These are phyloP conservation scores for Drosophila buzzatii DNA, from an alignment of 2,888 invertebrate species.

Conservation along the genomic window DNA sequence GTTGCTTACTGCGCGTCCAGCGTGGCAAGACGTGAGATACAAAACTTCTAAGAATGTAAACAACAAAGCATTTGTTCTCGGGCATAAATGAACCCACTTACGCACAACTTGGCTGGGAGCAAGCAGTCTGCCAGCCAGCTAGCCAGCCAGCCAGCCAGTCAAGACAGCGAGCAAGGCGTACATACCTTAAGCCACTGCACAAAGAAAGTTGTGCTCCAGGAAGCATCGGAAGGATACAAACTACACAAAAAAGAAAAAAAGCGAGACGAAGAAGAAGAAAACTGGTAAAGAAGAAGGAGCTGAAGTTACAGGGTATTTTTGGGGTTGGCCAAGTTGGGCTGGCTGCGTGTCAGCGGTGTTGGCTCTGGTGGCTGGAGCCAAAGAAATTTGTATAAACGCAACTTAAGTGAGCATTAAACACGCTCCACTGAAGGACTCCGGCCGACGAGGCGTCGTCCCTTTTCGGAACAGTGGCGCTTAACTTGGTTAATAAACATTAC, in stretches of 20 bases:
- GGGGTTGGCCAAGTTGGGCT: slow-evolving; percentile 4
- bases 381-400: slow-evolving; percentile 78
- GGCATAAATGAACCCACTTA: slow-evolving; percentile 77
- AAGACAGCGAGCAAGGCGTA: slow-evolving; percentile 16
- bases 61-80: slow-evolving; percentile 74
- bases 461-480: slow-evolving; percentile 54
- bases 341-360: slow-evolving; percentile 8
- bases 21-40: slow-evolving; percentile 67
- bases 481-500: slow-evolving; percentile 79
- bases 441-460: slow-evolving; percentile 23
- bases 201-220: slow-evolving; percentile 51
- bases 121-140: slow-evolving; percentile 13
- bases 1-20: slow-evolving; percentile 43
- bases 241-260: slow-evolving; percentile 10
- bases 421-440: slow-evolving; percentile 68
- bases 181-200: slow-evolving; percentile 60
- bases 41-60: slow-evolving; percentile 76
- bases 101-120: slow-evolving; percentile 54
- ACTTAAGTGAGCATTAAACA: slow-evolving; percentile 79
- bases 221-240: slow-evolving; percentile 47
- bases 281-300: slow-evolving; percentile 21
- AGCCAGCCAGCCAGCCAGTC: slow-evolving; percentile 9
- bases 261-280: not conserved
- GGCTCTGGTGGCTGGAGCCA: slow-evolving; percentile 31
- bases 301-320: slow-evolving; percentile 47